Evolutionary conservation across 2,888 invertebrate genomes (phyloP).

Genomic region (Clostera curtula): DNA sequence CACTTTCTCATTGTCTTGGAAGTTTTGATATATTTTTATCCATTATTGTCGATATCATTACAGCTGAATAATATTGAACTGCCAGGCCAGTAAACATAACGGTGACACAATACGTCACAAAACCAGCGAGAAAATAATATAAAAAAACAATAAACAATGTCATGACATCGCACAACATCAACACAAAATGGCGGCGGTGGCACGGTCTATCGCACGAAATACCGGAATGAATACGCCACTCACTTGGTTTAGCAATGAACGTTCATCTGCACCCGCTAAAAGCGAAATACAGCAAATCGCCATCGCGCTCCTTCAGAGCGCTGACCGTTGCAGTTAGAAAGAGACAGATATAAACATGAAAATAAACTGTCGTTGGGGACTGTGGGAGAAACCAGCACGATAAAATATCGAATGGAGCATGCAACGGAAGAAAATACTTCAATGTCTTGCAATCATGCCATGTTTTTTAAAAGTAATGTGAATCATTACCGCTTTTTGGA

Average conservation of each 20-base stretch:
- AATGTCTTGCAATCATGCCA: too few relatives aligned
- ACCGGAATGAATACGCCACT: constrained; percentile 52
- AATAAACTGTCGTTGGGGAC: constrained; percentile 43
- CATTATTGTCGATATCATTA: too few relatives aligned
- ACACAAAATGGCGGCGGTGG: constrained; percentile 43
- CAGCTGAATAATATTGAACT: too few relatives aligned
- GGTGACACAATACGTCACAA: too few relatives aligned
- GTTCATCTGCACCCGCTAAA: constrained; percentile 21
- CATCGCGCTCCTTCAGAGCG: constrained; percentile 23
- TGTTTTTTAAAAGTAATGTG: too few relatives aligned
- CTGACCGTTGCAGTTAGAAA: constrained; percentile 22
- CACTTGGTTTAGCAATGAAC: constrained; percentile 36
- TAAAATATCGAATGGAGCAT: constrained; percentile 41
- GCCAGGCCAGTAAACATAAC: too few relatives aligned
- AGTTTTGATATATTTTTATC: too few relatives aligned
- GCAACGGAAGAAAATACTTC: too few relatives aligned
- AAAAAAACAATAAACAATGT: constrained; percentile 5
- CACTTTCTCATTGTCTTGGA: too few relatives aligned
- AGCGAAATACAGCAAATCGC: constrained; percentile 24
- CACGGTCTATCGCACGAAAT: constrained; percentile 30
- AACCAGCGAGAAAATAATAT: constrained; percentile 2
- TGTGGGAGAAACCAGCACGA: constrained; percentile 46
- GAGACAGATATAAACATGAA: constrained; percentile 22
- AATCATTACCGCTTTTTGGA: too few relatives aligned
- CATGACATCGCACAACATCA: constrained; percentile 14